Conservation (phyloP, 2,888 invertebrate species). For the Crioceris asparagi region DNA sequence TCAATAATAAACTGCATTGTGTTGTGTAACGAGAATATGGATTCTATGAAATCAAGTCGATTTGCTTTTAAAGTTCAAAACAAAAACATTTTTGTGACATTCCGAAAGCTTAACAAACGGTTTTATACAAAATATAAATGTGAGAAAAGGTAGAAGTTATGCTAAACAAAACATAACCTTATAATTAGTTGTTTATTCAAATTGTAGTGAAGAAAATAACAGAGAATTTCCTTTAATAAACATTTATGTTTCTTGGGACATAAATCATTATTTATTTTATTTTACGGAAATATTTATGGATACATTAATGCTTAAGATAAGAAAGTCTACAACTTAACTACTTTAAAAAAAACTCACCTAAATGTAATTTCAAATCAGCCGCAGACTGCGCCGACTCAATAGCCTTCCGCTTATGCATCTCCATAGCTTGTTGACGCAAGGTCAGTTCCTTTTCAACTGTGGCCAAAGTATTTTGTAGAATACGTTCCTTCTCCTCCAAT, state of each 20-base stretch:
- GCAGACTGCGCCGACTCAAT: slow-evolving; percentile 96
- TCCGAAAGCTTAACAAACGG: no score
- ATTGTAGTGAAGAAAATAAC: slow-evolving; percentile 68
- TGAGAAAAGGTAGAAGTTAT: no score
- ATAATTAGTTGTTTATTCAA: no score
- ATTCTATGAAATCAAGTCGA: background rate
- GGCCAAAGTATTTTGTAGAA: slow-evolving; percentile 82
- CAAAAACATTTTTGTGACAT: slow-evolving; percentile 1
- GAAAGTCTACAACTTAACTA: no score
- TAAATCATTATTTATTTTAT: no score
- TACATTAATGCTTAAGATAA: no score
- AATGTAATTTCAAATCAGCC: slow-evolving; percentile 90
- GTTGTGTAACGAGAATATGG: background rate
- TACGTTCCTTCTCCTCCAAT: slow-evolving; percentile 90
- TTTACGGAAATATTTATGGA: no score
- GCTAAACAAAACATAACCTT: no score
- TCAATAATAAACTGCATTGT: background rate
- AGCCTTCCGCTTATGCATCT: slow-evolving; percentile 95
- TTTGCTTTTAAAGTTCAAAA: background rate
- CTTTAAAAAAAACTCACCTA: slow-evolving; percentile 45
- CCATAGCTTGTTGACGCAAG: slow-evolving; percentile 90
- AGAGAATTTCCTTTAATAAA: no score
- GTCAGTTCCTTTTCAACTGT: slow-evolving; percentile 91
- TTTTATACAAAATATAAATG: slow-evolving; percentile 4
- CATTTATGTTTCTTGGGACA: no score